A percentile compares a stretch with the other conserved stretches of the same genome.
Conservation (phyloP, 1,140 invertebrate species). For the Lepidurus couesii region DNA sequence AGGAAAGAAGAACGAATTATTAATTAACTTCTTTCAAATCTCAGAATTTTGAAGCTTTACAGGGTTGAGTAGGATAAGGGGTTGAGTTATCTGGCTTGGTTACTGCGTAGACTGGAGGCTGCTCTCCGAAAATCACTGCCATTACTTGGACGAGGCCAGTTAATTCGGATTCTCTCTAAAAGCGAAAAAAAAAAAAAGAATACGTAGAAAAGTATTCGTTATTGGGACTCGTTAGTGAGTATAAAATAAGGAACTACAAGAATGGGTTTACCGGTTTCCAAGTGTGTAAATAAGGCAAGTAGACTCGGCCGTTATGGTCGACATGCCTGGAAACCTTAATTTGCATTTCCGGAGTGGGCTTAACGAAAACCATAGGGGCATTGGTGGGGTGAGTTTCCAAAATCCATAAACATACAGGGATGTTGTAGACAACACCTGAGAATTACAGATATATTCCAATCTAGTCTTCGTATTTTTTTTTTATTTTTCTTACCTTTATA, state of each 20-base stretch:
- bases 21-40: background rate
- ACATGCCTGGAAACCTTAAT: slow-evolving; percentile 93
- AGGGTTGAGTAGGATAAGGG: slow-evolving; percentile 35
- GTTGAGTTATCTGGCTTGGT: slow-evolving; percentile 27
- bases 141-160: slow-evolving; percentile 82
- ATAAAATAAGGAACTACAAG: slow-evolving; percentile 29
- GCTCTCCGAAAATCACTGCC: slow-evolving; percentile 87
- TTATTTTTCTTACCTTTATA: slow-evolving; percentile 65
- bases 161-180: slow-evolving; percentile 63
- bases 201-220: background rate
- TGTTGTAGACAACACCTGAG: slow-evolving; percentile 80
- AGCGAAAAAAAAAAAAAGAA: background rate
- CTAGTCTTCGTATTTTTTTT: slow-evolving; percentile 4
- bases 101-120: slow-evolving; percentile 86
- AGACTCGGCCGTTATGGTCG: slow-evolving; percentile 92
- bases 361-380: slow-evolving; percentile 96
- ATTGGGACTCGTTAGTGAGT: background rate
- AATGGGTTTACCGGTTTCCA: slow-evolving; percentile 72
- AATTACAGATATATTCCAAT: slow-evolving; percentile 35
- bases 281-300: slow-evolving; percentile 92
- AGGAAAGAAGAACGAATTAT: background rate
- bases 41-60: background rate
- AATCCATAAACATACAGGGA: slow-evolving; percentile 93
- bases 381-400: slow-evolving; percentile 95
- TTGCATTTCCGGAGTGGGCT: slow-evolving; percentile 89